Evolutionary conservation across 2,888 invertebrate genomes (phyloP), one percentile per base, ranked within the genome.

Genomic region (Ormyrus rosae): DNA sequence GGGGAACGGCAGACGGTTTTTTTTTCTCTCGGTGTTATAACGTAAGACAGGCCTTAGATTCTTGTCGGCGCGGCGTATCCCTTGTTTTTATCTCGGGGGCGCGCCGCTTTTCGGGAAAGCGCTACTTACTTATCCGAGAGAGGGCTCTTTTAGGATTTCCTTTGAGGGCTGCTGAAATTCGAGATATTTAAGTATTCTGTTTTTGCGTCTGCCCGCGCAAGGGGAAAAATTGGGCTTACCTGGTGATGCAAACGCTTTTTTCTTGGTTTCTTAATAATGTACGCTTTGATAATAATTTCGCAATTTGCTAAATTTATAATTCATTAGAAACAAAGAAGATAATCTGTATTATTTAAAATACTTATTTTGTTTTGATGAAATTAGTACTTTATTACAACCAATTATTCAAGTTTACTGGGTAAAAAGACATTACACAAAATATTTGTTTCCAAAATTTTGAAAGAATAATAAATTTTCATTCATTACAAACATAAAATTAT

Each of bases 91-190:
- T 68, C 68, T 68, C 11, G 10, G 10, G 2, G n/a, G 46, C 13
- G 34, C 34, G 34, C 34, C 45, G 68, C 45, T 13, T 55, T 67
- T 69, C 55, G 46, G 1, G 13, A 51, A 61, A 51, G 13, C 8
- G 13, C 58, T 6, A 6, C 11, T 60, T 60, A n/a, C 46, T 63
- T 63, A 46, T 46, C 58, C 58, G 34, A 34, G 19, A 13, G 19
- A 19, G 34, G 34, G 34, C 34, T 34, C 58, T 6, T 63, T 53
- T 61, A 45, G 45, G 51, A 50, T 61, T 71, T 71, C 48, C 51
- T 58, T 58, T 65, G 45, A n/a, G 65, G 58, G 19, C 61, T 58
- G 68, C 53, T 55, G 75, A 68, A 68, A 76, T 64, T 68, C 61
- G 75, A 76, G n/a, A 75, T 45, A 4, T 34, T 34, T 34, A 34